Percentiles rank a stretch among this genome's conserved stretches.
Evolutionary conservation across 2,797 vertebrate species (phyloP).

Genomic region (Semaprochilodus insignis): DNA sequence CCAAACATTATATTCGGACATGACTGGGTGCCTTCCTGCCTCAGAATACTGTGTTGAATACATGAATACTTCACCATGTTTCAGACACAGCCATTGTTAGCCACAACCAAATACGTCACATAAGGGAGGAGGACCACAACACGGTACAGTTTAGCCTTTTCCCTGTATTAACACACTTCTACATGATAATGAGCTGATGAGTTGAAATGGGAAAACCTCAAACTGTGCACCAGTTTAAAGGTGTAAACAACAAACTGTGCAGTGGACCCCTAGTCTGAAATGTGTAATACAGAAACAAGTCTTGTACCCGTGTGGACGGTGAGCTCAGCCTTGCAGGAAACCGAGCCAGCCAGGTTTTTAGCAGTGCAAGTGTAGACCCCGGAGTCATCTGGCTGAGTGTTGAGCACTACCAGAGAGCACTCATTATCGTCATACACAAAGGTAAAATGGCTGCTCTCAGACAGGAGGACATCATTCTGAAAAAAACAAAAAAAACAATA

Average conservation of each 20-base stretch:
- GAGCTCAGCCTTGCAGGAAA: constrained; percentile 97
- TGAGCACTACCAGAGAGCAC: constrained; percentile 93
- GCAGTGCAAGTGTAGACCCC: constrained; percentile 96
- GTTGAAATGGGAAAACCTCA: not conserved
- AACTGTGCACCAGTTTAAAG: not conserved
- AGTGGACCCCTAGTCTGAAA: not conserved
- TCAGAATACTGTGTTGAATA: no score
- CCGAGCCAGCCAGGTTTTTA: constrained; percentile 90
- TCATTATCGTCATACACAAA: constrained; percentile 97
- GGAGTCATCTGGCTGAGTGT: constrained; percentile 82
- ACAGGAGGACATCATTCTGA: constrained; percentile 88
- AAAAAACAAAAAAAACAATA: constrained; percentile 58
- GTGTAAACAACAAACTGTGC: not conserved
- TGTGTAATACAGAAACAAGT: not conserved
- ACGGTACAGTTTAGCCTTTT: not conserved
- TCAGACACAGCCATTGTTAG: not conserved
- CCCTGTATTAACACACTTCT: not conserved
- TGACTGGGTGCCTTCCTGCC: no score
- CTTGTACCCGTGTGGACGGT: constrained; percentile 85
- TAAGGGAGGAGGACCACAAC: not conserved
- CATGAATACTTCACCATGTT: no score
- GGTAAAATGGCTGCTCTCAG: constrained; percentile 91
- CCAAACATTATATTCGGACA: no score
- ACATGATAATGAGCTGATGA: not conserved
- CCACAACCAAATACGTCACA: not conserved